Evolutionary conservation across 2,888 invertebrate species (phyloP), one percentile per base, ranked within the genome.

Genomic region (Biston betularia): DNA sequence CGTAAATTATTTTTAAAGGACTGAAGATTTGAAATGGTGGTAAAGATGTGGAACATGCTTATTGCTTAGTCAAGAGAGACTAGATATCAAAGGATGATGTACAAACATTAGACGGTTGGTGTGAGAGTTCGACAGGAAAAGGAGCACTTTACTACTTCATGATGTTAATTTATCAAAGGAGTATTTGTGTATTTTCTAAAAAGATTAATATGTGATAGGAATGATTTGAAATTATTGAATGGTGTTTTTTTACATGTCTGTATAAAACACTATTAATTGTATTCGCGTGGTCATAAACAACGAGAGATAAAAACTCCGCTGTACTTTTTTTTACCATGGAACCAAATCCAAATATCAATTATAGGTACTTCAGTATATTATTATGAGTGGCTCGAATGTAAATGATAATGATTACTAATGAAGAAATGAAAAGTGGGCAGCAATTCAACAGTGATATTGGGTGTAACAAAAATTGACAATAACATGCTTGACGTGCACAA

Each of bases 401-500:
- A 46, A 50, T 38, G 24, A 15, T 35, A 44, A 48, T 24, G 55
- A 34, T 56, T 5, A 53, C 46, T 42, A 63, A 54, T 52, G 50
- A 33, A 15, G 38, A 14, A 55, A 33, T 52, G 40, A 65, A 6
- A 35, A 42, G 52, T 63, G 57, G 49, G 14, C 15, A 54, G 11
- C n/a, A 59, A 12, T 45, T 55, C 15, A 65, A 63, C 34, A 57
- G 53, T 58, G 46, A 58, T 42, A 33, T 34, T 35, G 49, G 6
- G 45, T 58, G 58, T 15, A 60, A 55, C 40, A 38, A 14, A 15
- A 65, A 55, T 56, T 61, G 42, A 50, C 56, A 34, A 52, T n/a
- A 45, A 45, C 69, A 70, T 70, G 70, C 72, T 55, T 45, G 42
- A 65, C 72, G 67, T 72, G 67, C 67, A 65, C 64, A 68, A 62